Percentiles rank a stretch among this genome's conserved stretches.
phyloP scores from a whole-genome alignment of 2,888 invertebrate species.

The Stenodera caucasica region DNA sequence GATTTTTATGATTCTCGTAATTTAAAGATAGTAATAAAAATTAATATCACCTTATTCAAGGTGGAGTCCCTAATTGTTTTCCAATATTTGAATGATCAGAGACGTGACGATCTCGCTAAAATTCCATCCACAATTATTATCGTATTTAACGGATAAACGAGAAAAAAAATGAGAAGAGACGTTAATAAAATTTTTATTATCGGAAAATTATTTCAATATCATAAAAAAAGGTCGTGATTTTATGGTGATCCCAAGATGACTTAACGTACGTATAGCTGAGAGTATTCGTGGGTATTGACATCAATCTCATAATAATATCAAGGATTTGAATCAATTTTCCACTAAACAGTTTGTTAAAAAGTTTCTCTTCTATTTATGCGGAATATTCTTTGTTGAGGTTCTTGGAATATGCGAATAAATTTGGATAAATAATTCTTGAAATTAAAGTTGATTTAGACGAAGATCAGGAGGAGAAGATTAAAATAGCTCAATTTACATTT shows the following conservation, averaged over 20 bases:
- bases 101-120: not conserved
- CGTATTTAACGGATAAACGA: not conserved
- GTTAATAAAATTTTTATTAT: not conserved
- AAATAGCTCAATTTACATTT: not conserved
- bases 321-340: not conserved
- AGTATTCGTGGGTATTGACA: not conserved
- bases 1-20: no score
- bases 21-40: not conserved
- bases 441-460: not conserved
- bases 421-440: not conserved
- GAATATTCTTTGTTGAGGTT: not conserved
- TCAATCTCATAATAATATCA: not conserved
- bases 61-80: not conserved
- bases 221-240: not conserved
- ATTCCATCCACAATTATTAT: not conserved
- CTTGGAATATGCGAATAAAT: not conserved
- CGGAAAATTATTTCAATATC: not conserved
- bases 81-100: constrained; percentile 1
- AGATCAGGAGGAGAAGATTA: not conserved
- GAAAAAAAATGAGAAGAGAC: not conserved
- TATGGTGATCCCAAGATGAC: not conserved
- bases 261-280: not conserved
- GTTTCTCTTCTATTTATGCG: no score
- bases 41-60: not conserved
- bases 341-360: no score